Evolutionary conservation across 2,888 invertebrate genomes (phyloP).

Genomic region (Amblyteles armatorius): DNA sequence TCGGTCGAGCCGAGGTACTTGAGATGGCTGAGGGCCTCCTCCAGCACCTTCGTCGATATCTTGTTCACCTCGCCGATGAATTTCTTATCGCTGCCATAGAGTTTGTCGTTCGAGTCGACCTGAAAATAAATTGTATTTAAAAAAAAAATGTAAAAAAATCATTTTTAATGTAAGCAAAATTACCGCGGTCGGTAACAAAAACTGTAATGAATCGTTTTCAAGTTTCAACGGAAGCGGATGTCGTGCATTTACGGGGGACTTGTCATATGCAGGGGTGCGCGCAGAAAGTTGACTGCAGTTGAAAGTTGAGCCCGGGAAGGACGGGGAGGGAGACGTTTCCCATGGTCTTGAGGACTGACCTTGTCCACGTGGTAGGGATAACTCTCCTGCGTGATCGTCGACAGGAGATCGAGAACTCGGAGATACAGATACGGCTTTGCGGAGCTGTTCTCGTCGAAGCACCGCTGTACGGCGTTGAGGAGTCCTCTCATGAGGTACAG

Average conservation of each 20-base stretch:
- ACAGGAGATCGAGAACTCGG: slow-evolving; percentile 91
- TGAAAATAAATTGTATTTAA: slow-evolving; percentile 75
- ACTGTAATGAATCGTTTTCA: too few relatives aligned
- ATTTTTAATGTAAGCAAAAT: too few relatives aligned
- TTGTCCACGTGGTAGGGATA: slow-evolving; percentile 94
- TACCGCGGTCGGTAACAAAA: too few relatives aligned
- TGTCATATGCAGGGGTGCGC: too few relatives aligned
- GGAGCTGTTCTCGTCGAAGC: slow-evolving; percentile 89
- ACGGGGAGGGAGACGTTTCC: too few relatives aligned
- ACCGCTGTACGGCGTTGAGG: slow-evolving; percentile 91
- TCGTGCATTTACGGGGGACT: too few relatives aligned
- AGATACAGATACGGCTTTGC: slow-evolving; percentile 90
- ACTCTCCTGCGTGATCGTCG: slow-evolving; percentile 91
- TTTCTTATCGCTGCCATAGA: slow-evolving; percentile 96
- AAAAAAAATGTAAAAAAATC: neutral
- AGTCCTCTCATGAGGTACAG: slow-evolving; percentile 93
- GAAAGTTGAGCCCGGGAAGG: too few relatives aligned
- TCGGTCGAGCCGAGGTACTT: slow-evolving; percentile 88
- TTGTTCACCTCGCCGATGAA: slow-evolving; percentile 93
- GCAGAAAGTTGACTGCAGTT: too few relatives aligned
- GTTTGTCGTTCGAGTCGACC: slow-evolving; percentile 96
- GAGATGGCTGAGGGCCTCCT: slow-evolving; percentile 91
- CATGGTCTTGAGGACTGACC: slow-evolving; percentile 69
- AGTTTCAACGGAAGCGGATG: too few relatives aligned
- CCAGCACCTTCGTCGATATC: slow-evolving; percentile 91